These are phyloP conservation scores for Rhinogobio ventralis DNA, from an alignment of 2,797 vertebrate species.

Conservation along the genomic window DNA sequence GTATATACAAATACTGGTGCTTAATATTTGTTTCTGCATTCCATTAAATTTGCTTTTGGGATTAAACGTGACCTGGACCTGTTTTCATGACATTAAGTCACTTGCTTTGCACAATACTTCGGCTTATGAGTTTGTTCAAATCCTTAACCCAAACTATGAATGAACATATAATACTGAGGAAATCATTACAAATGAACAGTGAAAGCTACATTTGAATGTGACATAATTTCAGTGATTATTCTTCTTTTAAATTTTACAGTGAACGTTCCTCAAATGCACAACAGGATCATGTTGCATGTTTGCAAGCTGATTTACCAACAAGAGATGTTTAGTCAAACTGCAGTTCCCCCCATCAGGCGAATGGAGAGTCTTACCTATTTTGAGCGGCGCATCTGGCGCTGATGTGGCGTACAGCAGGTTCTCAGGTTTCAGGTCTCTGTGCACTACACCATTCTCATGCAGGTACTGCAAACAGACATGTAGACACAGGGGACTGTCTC, in stretches of 20 bases:
- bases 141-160: background rate
- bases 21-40: background rate
- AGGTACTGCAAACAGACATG: conserved; percentile 79
- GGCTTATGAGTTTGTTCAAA: background rate
- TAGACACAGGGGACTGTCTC: conserved; percentile 24
- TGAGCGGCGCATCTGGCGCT: conserved; percentile 86
- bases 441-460: conserved; percentile 89
- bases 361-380: conserved; percentile 79
- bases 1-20: background rate
- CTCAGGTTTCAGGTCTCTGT: conserved; percentile 89
- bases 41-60: background rate
- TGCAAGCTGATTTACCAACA: conserved; percentile 21
- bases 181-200: background rate
- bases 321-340: conserved; percentile 18
- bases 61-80: background rate
- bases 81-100: background rate
- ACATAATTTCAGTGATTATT: background rate
- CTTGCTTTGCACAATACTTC: background rate
- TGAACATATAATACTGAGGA: too few relatives aligned
- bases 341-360: background rate
- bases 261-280: background rate
- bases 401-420: conserved; percentile 89
- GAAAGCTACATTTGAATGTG: background rate
- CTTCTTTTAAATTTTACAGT: background rate
- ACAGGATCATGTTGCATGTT: background rate